Base-by-base conservation (phyloP, 2,113 vertebrate species). In the Sitta europaea region DNA sequence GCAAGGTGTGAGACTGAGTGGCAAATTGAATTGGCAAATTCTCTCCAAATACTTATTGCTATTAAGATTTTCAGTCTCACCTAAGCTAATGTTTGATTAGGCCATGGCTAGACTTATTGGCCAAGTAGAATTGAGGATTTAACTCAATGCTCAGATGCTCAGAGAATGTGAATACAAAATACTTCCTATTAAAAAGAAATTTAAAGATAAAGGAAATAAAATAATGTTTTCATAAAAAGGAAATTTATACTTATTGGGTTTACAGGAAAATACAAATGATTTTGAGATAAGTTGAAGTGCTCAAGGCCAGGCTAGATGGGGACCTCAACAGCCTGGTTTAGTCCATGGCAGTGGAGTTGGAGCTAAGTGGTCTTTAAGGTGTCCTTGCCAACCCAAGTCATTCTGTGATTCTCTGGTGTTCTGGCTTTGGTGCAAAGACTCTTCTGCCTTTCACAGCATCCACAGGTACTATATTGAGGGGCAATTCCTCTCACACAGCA, bases 401-500 rank as follows among this genome's bases (percentile, higher is more conserved):
- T 42, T 42, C 40, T 10, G 1, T 28, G 25, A 20, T 36, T 48
- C 21, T 15, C 28, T 63, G 29, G 9, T 22, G 29, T 33, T 68
- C 62, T 61, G 33, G 5, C 20, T 89, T 55, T 57, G 14, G 20
- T 20, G 23, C 11, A 75, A 66, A 53, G 13, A 25, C 25, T n/a
- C 54, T 86, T 19, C 21, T 71, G 15, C 40, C 33, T 25, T 33
- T 54, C 16, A 27, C 5, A 63, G 13, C 13, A 72, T 11, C 42
- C 23, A 40, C 6, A 58, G 12, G 3, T 23, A 11, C 10, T 42
- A 6, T 0, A 0, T 1, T 38, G 10, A 33, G 24, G 43, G 20
- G 36, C 48, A 35, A 42, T 36, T 76, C 38, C 23, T 71, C n/a
- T 85, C 40, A 67, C 19, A 36, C 4, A 12, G 16, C 43, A 63